Evolutionary conservation across 2,113 vertebrate species (phyloP), one percentile per base, ranked within the genome.

Genomic region (Oceanites oceanicus): DNA sequence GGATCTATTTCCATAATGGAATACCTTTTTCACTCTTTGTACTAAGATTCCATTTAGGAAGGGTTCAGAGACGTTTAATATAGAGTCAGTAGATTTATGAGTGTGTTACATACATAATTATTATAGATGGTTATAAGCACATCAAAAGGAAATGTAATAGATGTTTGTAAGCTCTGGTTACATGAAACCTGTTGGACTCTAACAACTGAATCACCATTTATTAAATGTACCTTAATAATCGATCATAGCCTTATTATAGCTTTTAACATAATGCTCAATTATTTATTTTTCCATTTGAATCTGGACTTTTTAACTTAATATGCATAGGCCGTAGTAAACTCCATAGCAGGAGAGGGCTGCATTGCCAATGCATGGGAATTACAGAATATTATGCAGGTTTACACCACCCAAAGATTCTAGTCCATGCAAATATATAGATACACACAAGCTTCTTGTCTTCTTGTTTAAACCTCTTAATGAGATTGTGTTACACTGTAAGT

Each of bases 1-100:
- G 53, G 9, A 17, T 78, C 45, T 86, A 47, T 92, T 95, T 95
- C 53, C 80, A 63, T 89, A 94, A 79, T 63, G 38, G 45, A 96
- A 27, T 8, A 90, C 58, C 25, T 94, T 97, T 82, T 59, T 79
- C 77, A 71, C 32, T 66, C 62, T 86, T 82, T 82, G 70, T 90
- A 88, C 91, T 89, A 92, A 79, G 89, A 87, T 89, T 87, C 80
- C 62, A 90, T 77, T 97, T 82, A 89, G 52, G 61, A 91, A 94
- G 42, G 74, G 86, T 94, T 97, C 97, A 97, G 91, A 75, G 62
- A 94, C 91, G 56, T 94, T 97, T 94, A 95, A 85, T 89, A 78
- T 1, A 70, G 79, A 93, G 94, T 66, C 89, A 82, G 19, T 70
- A 68, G 94, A 95, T 96, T 97, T 97, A 97, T 86, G 91, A 91